Evolutionary conservation across 2,113 vertebrate genomes (phyloP), one percentile per base, ranked within the genome.

Genomic region (Brachypodius melanocephalos): DNA sequence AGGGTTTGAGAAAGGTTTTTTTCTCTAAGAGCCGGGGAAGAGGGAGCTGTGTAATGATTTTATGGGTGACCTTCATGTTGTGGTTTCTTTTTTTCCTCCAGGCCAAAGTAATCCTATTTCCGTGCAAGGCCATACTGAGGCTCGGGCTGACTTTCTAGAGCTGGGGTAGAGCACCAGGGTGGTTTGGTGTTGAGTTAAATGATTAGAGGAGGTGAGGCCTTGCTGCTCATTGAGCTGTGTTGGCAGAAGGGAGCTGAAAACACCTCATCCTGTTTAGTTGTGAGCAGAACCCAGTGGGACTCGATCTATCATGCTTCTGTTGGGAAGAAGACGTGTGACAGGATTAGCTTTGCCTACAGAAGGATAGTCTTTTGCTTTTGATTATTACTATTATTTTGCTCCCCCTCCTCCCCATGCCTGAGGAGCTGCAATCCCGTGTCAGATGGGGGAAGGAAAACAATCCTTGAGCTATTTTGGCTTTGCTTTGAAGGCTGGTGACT

Each of bases 31-130:
- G 86, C 71, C 38, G 77, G 89, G 79, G 73, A 94, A 81, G 75
- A 89, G 90, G 94, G 93, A 81, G 51, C 66, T 93, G 74, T 82
- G 52, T 72, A 88, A 88, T 68, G 83, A 85, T 90, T 93, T 93
- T 78, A 79, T 90, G 85, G 87, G 80, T 95, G 94, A 94, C 94
- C 85, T 92, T 96, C 93, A 65, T 90, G 93, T 90, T 76, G 93
- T 94, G 93, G 95, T 93, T 95, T 95, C 86, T 94, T 95, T 95
- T 69, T 91, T 89, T 88, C 82, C 86, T 96, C 85, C 52, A 91
- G 95, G 93, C 87, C 85, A 94, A 78, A 90, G 63, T 91, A 93
- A 91, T 93, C 87, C 81, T 97, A 61, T 96, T 94, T 87, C 88
- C 12, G 58, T 88, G 73, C 80, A 88, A 94, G 93, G 94, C 90